A percentile compares a stretch with the other conserved stretches of the same genome.
These are phyloP conservation scores for Menidia menidia DNA, from an alignment of 2,797 vertebrate genomes.

Conservation along the genomic window DNA sequence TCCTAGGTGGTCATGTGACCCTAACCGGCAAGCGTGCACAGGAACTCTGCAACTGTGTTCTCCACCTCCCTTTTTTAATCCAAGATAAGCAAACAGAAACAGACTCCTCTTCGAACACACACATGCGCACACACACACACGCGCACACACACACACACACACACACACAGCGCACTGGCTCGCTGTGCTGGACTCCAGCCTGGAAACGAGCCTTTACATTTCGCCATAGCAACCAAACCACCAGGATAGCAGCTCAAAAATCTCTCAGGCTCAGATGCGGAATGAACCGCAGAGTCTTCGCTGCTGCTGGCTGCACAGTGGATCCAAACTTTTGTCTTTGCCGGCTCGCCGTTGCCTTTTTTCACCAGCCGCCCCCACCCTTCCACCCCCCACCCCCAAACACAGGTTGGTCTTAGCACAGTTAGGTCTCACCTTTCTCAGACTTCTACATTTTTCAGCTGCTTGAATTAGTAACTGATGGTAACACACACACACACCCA, in stretches of 20 bases:
- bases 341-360: background rate
- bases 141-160: no score
- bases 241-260: slow-evolving; percentile 47
- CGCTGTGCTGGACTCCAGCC: slow-evolving; percentile 53
- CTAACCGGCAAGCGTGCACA: slow-evolving; percentile 3
- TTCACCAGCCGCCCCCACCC: background rate
- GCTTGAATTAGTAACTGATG: background rate
- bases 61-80: slow-evolving; percentile 16
- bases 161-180: slow-evolving; percentile 1
- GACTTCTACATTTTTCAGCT: background rate
- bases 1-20: slow-evolving; percentile 31
- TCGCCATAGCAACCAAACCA: slow-evolving; percentile 71
- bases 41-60: background rate
- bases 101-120: slow-evolving; percentile 16
- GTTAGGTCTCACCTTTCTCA: background rate
- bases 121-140: background rate
- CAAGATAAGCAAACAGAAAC: slow-evolving; percentile 16
- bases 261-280: slow-evolving; percentile 31
- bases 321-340: slow-evolving; percentile 12
- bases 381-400: no score
- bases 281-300: slow-evolving; percentile 20
- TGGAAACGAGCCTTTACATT: slow-evolving; percentile 57
- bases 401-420: background rate
- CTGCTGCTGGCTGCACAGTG: slow-evolving; percentile 17
- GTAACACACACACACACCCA: no score